A percentile compares a stretch with the other conserved stretches of the same genome.
These are phyloP conservation scores for Protaetia brevitarsis DNA, from an alignment of 1,140 invertebrate species.

Conservation along the genomic window DNA sequence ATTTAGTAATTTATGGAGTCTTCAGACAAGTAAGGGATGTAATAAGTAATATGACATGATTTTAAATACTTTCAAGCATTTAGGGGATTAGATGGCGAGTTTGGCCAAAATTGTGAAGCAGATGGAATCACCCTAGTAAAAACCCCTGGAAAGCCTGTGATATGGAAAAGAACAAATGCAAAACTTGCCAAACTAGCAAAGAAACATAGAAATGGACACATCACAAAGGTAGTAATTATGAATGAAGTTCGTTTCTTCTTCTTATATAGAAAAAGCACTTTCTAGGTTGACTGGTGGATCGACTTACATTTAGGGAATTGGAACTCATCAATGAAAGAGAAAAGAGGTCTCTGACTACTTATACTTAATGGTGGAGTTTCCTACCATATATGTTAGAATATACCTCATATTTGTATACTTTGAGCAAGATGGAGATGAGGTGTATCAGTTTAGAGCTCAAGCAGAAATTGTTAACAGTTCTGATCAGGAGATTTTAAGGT, in stretches of 20 bases:
- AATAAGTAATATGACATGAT: background rate
- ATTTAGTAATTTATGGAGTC: conserved; percentile 91
- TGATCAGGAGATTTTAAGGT: conserved; percentile 89
- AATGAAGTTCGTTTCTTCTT: background rate
- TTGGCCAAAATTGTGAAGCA: conserved; percentile 76
- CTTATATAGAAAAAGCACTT: conserved; percentile 22
- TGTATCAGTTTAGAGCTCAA: conserved; percentile 74
- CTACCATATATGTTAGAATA: conserved; percentile 71
- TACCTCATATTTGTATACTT: conserved; percentile 77
- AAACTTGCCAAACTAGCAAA: conserved; percentile 85
- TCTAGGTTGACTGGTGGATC: conserved; percentile 93
- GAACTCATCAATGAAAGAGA: conserved; percentile 94
- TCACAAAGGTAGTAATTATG: conserved; percentile 68
- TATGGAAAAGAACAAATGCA: conserved; percentile 83
- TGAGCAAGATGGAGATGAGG: conserved; percentile 85
- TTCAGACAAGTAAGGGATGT: conserved; percentile 66
- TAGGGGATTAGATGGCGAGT: conserved; percentile 74
- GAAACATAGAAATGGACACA: conserved; percentile 91
- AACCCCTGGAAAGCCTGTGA: conserved; percentile 84
- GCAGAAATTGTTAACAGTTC: conserved; percentile 86
- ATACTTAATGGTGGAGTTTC: conserved; percentile 96
- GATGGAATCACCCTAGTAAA: conserved; percentile 62
- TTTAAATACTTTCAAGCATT: conserved; percentile 22
- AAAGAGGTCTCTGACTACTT: conserved; percentile 89
- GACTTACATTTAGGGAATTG: conserved; percentile 92